A percentile compares a stretch with the other conserved stretches of the same genome.
These are phyloP conservation scores for Takifugu bimaculatus DNA, from an alignment of 2,113 vertebrate species.

Conservation along the genomic window DNA sequence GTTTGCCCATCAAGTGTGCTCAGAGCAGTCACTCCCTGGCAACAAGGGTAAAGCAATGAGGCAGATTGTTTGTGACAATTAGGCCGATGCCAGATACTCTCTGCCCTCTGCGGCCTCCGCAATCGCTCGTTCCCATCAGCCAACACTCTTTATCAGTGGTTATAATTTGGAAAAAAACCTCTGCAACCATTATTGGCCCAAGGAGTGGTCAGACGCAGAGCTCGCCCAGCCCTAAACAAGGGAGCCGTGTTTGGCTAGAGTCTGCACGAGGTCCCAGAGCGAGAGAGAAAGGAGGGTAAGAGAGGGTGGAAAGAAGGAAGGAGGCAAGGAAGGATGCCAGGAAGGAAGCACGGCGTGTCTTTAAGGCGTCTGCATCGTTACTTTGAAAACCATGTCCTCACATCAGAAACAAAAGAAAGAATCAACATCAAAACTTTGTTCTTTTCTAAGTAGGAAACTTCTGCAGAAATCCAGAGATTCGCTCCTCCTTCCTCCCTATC, in stretches of 20 bases:
- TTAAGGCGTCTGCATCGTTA: too few relatives aligned
- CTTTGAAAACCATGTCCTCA: too few relatives aligned
- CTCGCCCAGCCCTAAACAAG: slow-evolving; percentile 76
- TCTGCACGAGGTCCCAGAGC: slow-evolving; percentile 68
- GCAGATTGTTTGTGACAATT: slow-evolving; percentile 79
- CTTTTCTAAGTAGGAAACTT: too few relatives aligned
- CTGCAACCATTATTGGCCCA: slow-evolving; percentile 61
- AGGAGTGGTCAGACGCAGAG: slow-evolving; percentile 66
- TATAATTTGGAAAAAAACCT: slow-evolving; percentile 74
- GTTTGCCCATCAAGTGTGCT: slow-evolving; percentile 64
- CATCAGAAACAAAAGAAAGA: too few relatives aligned
- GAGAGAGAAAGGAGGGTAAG: slow-evolving; percentile 19
- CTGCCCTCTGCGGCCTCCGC: slow-evolving; percentile 39
- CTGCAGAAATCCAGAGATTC: too few relatives aligned
- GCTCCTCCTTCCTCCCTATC: too few relatives aligned
- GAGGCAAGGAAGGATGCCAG: slow-evolving; percentile 6
- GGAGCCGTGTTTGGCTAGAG: slow-evolving; percentile 65
- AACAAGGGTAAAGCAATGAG: slow-evolving; percentile 53
- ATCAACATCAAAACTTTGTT: too few relatives aligned
- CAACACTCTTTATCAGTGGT: slow-evolving; percentile 76
- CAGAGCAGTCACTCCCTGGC: slow-evolving; percentile 51
- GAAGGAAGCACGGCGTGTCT: slow-evolving; percentile 1
- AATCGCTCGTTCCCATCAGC: slow-evolving; percentile 74
- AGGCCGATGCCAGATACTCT: slow-evolving; percentile 78
- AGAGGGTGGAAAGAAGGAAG: slow-evolving; percentile 34